Base-by-base conservation (phyloP, 2,888 invertebrate genomes). In the Apoderus coryli region DNA sequence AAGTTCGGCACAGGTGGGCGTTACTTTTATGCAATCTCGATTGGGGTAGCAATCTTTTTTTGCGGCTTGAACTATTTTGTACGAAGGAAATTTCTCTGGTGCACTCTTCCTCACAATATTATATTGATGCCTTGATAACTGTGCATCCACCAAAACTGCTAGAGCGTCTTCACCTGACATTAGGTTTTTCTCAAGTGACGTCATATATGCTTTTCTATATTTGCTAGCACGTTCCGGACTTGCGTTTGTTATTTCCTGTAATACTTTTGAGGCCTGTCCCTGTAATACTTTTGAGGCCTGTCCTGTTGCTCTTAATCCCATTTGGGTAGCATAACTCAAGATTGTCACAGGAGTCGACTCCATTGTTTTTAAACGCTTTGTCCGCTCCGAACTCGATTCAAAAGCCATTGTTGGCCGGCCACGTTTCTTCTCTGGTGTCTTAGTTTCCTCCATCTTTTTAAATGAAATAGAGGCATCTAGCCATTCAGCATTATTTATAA, bases 131-230 rank as follows among this genome's bases (percentile, higher is more conserved):
- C 45, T 27, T 19, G 40, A 42, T 36, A 47, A 32, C 29, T 44
- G 41, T 11, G 34, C 44, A 10, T 45, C 44, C 27, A 45, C 39
- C 28, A 46, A 29, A 27, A 44, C 33, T 16, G 42, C 33, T 35
- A 46, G 19, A 29, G 43, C 44, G 33, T 41, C 41, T 42, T 46
- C 44, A 25, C 39, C 39, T 32, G 43, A 37, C 37, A 38, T 28
- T 14, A 29, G 9, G 13, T 33, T 24, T 29, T 24, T 29, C 11
- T 33, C 29, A 22, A 29, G 29, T 29, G 29, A 33, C 25, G 24
- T 33, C 14, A 11, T 7, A 10, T 14, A 33, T 13, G 33, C 33
- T 33, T 24, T 28, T 29, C 25, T 28, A 25, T 29, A 33, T 26
- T 12, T 29, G 27, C 3, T 26, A 4, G 34, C 27, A 27, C 25